Evolutionary conservation across 2,797 vertebrate genomes (phyloP), one percentile per base, ranked within the genome.

Genomic region (Eurystomus glaucurus): DNA sequence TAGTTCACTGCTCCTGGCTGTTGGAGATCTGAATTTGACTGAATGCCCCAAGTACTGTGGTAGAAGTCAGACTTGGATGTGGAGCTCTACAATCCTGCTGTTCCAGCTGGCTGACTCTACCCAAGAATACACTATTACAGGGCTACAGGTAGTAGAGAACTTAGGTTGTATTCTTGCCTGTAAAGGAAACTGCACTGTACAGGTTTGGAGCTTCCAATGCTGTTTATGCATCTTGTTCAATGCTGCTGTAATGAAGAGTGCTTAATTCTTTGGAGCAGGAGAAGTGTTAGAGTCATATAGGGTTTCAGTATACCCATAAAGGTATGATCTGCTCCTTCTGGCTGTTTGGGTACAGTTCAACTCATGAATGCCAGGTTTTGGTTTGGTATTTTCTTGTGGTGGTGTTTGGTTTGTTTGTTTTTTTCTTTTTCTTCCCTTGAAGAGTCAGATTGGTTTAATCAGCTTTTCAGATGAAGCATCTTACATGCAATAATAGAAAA

Each of bases 41-140:
- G 13, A 20, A 11, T 76, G 29, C 20, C 26, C 22, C 0, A 1
- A 12, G 26, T 26, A 17, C 21, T 39, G 1, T 25, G 23, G 37
- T 57, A 54, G 11, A 57, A 35, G 26, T 60, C 11, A 22, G 28
- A 18, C 5, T 72, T 57, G 9, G 14, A 29, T 58, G 6, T 58
- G 60, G 29, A 69, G 19, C 60, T 85, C 14, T 46, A 1, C 55
- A 77, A 0, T 52, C 14, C 11, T 68, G 14, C 33, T 90, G 10
- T 70, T 72, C 2, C 14, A 11, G 10, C 33, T 82, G 10, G 3
- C 1, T 65, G 31, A n/a, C 57, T 51, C 13, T 41, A 33, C 13
- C 26, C 15, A 28, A 12, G 25, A 82, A 25, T 6, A 35, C 16
- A 21, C 4, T 58, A 2, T 55, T 78, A 14, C 11, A 58, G 39